A percentile compares a stretch with the other conserved stretches of the same genome.
Evolutionary conservation across 2,888 invertebrate species (phyloP).

Genomic region (Drosophila barbarae): DNA sequence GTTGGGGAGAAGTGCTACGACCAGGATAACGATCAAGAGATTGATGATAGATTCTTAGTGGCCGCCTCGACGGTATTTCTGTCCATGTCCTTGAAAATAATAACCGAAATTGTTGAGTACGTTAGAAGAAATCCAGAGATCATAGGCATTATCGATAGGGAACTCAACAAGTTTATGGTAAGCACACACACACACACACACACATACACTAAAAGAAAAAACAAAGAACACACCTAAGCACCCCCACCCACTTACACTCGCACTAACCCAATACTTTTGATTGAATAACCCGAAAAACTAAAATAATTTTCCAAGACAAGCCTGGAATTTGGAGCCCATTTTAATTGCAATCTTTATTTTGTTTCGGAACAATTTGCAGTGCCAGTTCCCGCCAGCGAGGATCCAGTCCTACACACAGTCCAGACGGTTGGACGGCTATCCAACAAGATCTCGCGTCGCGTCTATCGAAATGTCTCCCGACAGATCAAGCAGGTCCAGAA

Average conservation of each 20-base stretch:
- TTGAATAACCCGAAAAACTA: background rate
- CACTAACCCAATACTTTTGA: background rate
- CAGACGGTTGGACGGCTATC: slow-evolving; percentile 87
- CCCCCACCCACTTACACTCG: slow-evolving; percentile 1
- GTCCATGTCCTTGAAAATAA: slow-evolving; percentile 78
- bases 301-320: background rate
- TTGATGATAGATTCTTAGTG: slow-evolving; percentile 77
- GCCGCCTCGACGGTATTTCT: slow-evolving; percentile 79
- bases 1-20: slow-evolving; percentile 58
- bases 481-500: slow-evolving; percentile 82
- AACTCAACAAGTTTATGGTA: slow-evolving; percentile 77
- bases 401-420: slow-evolving; percentile 86
- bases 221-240: background rate
- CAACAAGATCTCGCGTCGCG: slow-evolving; percentile 85
- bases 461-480: slow-evolving; percentile 84
- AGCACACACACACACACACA: slow-evolving; percentile 39
- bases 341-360: slow-evolving; percentile 5
- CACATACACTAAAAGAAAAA: background rate
- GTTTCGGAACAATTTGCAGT: slow-evolving; percentile 79
- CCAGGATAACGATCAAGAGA: slow-evolving; percentile 72
- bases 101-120: slow-evolving; percentile 78
- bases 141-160: slow-evolving; percentile 76
- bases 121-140: slow-evolving; percentile 78
- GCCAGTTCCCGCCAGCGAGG: slow-evolving; percentile 82
- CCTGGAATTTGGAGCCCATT: background rate